Evolutionary conservation across 2,888 invertebrate genomes (phyloP).

Genomic region (Lacanobia wlatinum): DNA sequence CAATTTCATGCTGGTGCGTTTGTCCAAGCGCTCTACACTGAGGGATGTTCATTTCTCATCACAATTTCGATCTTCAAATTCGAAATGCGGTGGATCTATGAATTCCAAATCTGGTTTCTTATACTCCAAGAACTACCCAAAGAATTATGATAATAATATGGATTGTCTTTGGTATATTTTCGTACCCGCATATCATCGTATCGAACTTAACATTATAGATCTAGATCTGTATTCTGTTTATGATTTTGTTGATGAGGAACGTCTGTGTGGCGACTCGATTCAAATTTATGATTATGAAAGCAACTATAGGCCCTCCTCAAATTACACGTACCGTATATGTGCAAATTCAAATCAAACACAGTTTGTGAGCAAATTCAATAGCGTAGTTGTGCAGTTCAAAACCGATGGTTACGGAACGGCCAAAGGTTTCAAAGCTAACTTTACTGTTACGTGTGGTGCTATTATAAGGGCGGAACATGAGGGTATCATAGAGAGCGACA

Average conservation of each 20-base stretch:
- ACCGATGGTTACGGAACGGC: slow-evolving; percentile 74
- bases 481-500: too few relatives aligned
- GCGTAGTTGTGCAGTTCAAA: slow-evolving; percentile 92
- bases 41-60: too few relatives aligned
- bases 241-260: not conserved
- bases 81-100: too few relatives aligned
- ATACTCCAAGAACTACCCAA: too few relatives aligned
- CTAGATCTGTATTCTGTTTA: slow-evolving; percentile 89
- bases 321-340: slow-evolving; percentile 88
- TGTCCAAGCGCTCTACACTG: too few relatives aligned
- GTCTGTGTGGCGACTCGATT: slow-evolving; percentile 54
- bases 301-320: slow-evolving; percentile 61
- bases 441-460: too few relatives aligned
- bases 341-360: slow-evolving; percentile 74
- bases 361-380: slow-evolving; percentile 91
- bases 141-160: too few relatives aligned
- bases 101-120: too few relatives aligned
- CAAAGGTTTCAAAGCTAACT: slow-evolving; percentile 94
- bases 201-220: slow-evolving; percentile 93
- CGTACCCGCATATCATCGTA: slow-evolving; percentile 92
- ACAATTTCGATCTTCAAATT: too few relatives aligned
- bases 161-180: slow-evolving; percentile 93
- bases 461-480: too few relatives aligned
- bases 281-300: slow-evolving; percentile 54
- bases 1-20: too few relatives aligned